These are phyloP conservation scores for Acanthosoma haemorrhoidale DNA, from an alignment of 2,888 invertebrate species.

Conservation along the genomic window DNA sequence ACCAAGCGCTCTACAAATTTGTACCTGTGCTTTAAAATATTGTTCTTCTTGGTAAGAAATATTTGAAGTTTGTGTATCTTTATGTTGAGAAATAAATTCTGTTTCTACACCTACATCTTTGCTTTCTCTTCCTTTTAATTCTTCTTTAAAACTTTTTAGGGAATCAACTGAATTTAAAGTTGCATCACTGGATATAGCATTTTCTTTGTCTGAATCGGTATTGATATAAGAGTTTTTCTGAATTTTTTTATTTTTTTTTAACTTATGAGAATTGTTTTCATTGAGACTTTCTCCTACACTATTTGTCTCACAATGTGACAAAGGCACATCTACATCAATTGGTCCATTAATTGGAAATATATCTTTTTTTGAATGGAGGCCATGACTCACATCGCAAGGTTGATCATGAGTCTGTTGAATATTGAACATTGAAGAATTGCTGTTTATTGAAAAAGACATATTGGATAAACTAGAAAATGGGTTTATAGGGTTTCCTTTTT, in stretches of 20 bases:
- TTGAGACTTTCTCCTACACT: not conserved
- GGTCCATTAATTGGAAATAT: not conserved
- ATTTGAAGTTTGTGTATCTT: constrained; percentile 16
- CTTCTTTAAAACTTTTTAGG: constrained; percentile 6
- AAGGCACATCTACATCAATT: not conserved
- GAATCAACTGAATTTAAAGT: constrained; percentile 27
- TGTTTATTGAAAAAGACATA: constrained; percentile 20
- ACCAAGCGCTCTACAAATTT: constrained; percentile 55
- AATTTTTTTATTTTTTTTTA: not conserved
- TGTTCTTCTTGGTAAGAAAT: constrained; percentile 17
- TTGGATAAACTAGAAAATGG: constrained; percentile 20
- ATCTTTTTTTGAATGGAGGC: not conserved
- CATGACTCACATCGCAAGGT: not conserved
- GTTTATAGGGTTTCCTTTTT: not conserved
- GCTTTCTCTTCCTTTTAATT: not conserved
- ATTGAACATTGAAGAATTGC: constrained; percentile 19
- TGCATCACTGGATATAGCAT: constrained; percentile 5
- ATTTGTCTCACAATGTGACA: not conserved
- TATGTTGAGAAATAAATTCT: constrained; percentile 8
- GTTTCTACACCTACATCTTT: constrained; percentile 15
- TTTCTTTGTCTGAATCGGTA: not conserved
- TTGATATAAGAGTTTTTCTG: not conserved
- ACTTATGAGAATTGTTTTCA: not conserved
- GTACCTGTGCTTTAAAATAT: constrained; percentile 50
- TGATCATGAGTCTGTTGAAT: not conserved